Evolutionary conservation across 1,140 invertebrate species (phyloP), one percentile per base, ranked within the genome.

Genomic region (Callitettix versicolor): DNA sequence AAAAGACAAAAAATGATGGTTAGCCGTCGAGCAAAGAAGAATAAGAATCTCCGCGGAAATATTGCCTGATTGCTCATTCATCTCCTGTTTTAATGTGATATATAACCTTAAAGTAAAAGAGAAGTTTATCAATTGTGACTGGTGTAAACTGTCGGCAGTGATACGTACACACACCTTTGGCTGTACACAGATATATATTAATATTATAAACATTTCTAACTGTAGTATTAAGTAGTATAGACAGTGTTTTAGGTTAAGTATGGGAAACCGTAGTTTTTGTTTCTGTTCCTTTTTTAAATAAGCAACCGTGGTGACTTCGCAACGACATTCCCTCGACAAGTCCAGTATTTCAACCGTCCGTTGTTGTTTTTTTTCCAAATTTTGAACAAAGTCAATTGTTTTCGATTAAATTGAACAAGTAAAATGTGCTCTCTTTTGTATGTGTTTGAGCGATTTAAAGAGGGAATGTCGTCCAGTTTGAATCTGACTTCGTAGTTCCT

Each of bases 161-260:
- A 60, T 60, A 60, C 56, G 56, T 60, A 58, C 59, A 58, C 59
- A 55, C 55, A 56, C 56, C 43, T 55, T 48, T 60, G 59, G 59
- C 59, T 60, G 59, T 60, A 60, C 55, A 46, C 41, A 44, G 30
- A 57, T 49, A 42, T 44, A 53, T 42, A 34, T 43, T 24, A n/a
- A n/a, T n/a, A 36, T 40, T 44, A 55, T 59, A 59, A 48, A 59
- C 55, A 53, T 59, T 50, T 38, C 44, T 59, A 59, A 56, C 53
- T 56, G 21, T 54, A 58, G 41, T 46, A 44, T 51, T 51, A 51
- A 51, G 40, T 33, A 56, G 49, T 40, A 49, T 56, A 30, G 51
- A 57, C 42, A 36, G 20, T 57, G 53, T 57, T 57, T 57, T 57
- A 40, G 20, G 56, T 57, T 46, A 50, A 18, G 36, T 42, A 53